Base-by-base conservation (phyloP, 2,113 vertebrate species). In the Eclectus roratus region DNA sequence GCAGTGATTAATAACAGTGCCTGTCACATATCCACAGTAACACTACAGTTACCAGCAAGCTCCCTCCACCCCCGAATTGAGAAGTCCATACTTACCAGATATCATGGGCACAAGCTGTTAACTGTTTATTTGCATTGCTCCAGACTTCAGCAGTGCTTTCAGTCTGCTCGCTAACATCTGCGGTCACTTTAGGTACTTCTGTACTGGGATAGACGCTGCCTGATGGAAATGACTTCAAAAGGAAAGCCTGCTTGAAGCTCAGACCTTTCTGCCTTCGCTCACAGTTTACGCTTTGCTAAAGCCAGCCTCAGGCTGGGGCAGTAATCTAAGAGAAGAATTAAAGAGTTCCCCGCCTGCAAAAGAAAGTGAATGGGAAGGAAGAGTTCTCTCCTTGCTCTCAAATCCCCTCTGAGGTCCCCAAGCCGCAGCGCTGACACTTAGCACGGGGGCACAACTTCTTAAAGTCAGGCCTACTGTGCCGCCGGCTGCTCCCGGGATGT, bases 41-140 rank as follows among this genome's bases (percentile, higher is more conserved):
- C 43, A 53, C 52, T 52, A n/a, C 65, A 52, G 71, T 69, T 71
- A 64, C 46, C 78, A 85, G 52, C 58, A 37, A 81, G 69, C 74
- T 79, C 71, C 53, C 96, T 41, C 76, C 46, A 4, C 25, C 77
- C 31, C 68, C 2, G 0, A 84, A 39, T 43, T 61, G 49, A 93
- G 93, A 96, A 95, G 79, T 76, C 82, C 89, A 93, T 77, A 98
- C 98, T 98, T 98, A 98, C 98, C 97, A 69, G 95, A 74, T 78
- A 95, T 43, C 82, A 50, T 9, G 89, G 58, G 53, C 65, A 61
- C 72, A 73, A 69, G 86, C 70, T 70, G 35, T 52, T 85, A 89
- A 88, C 56, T 61, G 84, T 94, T 86, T 60, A 73, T 80, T 88
- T 97, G 86, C 85, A 71, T 73, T 78, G 60, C 76, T 97, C 88